Conservation (phyloP, 2,797 vertebrate species). For the Parauchenoglanis punctatus region DNA sequence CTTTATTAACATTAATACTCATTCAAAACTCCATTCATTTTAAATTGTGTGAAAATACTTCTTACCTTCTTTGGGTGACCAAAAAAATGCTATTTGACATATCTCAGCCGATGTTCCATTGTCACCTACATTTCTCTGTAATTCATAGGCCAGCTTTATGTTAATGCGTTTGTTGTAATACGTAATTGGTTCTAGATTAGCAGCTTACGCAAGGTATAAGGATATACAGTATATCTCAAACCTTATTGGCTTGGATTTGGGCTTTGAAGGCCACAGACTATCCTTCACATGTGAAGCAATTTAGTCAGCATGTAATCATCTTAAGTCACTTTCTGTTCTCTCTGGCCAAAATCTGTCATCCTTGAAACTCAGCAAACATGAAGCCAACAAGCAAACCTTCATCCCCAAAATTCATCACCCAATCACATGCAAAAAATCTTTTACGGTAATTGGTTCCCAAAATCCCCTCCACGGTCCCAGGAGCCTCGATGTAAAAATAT, state of each 20-base stretch:
- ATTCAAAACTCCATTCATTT: background rate
- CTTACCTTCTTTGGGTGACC: background rate
- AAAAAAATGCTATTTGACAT: no score
- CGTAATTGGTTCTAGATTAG: background rate
- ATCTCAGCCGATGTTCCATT: background rate
- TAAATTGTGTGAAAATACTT: background rate
- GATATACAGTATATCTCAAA: no score
- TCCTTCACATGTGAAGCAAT: background rate
- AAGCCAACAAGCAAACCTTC: background rate
- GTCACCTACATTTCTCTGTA: background rate
- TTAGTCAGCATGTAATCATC: background rate
- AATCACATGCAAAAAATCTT: background rate
- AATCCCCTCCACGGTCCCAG: background rate
- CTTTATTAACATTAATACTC: background rate
- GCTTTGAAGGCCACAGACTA: background rate
- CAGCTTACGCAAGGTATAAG: background rate
- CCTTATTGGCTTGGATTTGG: background rate
- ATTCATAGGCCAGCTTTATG: background rate
- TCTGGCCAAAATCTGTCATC: background rate
- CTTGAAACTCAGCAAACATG: no score
- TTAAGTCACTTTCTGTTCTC: background rate
- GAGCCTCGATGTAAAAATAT: constrained; percentile 12
- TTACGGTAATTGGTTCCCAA: background rate
- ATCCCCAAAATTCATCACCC: background rate
- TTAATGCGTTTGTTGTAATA: background rate